Evolutionary conservation across 2,113 vertebrate species (phyloP), one percentile per base, ranked within the genome.

Genomic region (Talpa occidentalis): DNA sequence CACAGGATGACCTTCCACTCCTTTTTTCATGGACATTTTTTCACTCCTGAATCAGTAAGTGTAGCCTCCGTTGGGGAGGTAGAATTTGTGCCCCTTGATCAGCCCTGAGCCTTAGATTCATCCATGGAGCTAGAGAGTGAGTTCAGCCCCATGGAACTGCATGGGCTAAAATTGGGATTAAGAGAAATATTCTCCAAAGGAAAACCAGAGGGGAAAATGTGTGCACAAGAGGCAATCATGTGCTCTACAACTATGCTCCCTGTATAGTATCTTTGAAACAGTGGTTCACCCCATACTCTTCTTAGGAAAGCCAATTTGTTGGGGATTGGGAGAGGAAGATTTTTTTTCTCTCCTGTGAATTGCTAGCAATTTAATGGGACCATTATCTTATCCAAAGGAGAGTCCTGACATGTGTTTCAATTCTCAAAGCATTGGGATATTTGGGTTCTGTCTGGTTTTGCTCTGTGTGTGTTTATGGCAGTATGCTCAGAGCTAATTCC

Each of bases 401-500:
- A 47, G 56, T 74, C 47, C 37, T 67, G 49, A 84, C 77, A 30
- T 69, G 26, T 1, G 4, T 90, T 88, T 42, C 47, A 64, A 54
- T 80, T 49, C 67, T 49, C 32, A 84, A 84, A 84, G 35, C 56
- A 3, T 72, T 70, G 66, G 32, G 28, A 14, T 76, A 37, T 64
- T 95, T 90, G 84, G 60, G 60, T 84, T 84, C 42, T 72, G 4
- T 37, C 67, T 84, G 47, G 69, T 83, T 42, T 91, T 83, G 40
- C 26, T 64, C 42, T 88, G 24, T 54, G 62, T 90, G 60, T 83
- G 73, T 80, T 92, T 87, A n/a, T 84, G 60, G 74, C 54, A 30
- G 42, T 60, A 7, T 64, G 74, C 49, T 96, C 37, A 88, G 37
- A 81, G 88, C 37, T 81, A 90, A 94, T 91, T 83, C 67, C 73